A percentile compares a stretch with the other conserved stretches of the same genome.
Conservation (phyloP, 2,888 invertebrate species). For the Gryllus longicercus region DNA sequence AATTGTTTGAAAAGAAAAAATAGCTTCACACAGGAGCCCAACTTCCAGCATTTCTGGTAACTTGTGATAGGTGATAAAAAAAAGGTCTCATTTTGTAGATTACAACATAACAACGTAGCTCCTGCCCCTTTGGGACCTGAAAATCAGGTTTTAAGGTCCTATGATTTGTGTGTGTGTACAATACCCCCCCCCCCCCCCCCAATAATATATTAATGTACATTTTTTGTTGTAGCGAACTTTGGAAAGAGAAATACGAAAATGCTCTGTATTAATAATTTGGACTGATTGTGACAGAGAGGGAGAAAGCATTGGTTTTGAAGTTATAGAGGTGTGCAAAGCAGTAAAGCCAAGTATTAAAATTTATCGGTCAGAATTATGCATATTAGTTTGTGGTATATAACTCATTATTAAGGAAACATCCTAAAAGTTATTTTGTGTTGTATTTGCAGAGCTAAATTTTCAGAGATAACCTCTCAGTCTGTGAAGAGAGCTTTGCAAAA, state of each 20-base stretch:
- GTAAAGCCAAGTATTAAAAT: constrained; percentile 67
- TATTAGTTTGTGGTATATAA: neutral
- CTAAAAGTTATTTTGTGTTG: neutral
- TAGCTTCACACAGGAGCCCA: too few relatives aligned
- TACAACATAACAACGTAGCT: too few relatives aligned
- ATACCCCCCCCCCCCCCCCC: too few relatives aligned
- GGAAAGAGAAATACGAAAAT: constrained; percentile 62
- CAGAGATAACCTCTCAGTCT: constrained; percentile 89
- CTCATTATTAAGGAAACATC: neutral
- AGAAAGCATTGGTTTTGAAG: constrained; percentile 97
- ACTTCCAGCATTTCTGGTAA: too few relatives aligned
- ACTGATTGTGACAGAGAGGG: constrained; percentile 99
- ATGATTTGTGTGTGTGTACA: too few relatives aligned
- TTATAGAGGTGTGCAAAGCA: constrained; percentile 85
- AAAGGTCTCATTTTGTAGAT: too few relatives aligned
- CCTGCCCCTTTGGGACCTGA: too few relatives aligned
- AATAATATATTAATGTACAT: constrained; percentile 23
- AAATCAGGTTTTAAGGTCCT: too few relatives aligned
- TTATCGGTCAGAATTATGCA: constrained; percentile 49
- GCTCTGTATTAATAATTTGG: constrained; percentile 87
- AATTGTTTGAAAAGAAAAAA: too few relatives aligned
- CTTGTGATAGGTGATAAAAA: too few relatives aligned
- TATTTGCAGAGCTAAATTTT: constrained; percentile 78
- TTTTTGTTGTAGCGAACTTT: constrained; percentile 58
- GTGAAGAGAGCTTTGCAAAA: constrained; percentile 75